Evolutionary conservation across 2,797 vertebrate species (phyloP).

Genomic region (Danio aesculapii): DNA sequence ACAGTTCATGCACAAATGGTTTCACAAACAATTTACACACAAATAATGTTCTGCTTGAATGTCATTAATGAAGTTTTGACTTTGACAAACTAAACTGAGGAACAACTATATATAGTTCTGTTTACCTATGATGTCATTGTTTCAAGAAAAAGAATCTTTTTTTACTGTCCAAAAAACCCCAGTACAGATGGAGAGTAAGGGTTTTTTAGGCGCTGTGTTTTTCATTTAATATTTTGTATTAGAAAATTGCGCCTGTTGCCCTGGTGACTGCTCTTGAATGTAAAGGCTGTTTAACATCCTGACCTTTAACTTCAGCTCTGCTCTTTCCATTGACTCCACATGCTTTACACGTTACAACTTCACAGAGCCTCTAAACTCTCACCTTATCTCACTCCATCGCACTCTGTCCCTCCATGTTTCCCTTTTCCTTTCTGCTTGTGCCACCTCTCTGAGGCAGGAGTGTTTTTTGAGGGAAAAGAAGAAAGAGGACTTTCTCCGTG

Average conservation of each 20-base stretch:
- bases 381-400: constrained; percentile 42
- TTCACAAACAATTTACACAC: neutral
- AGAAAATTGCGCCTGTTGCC: constrained; percentile 54
- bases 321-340: constrained; percentile 11
- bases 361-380: constrained; percentile 6
- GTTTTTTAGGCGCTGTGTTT: constrained; percentile 35
- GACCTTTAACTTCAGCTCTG: constrained; percentile 42
- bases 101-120: neutral
- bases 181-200: neutral
- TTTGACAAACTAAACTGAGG: neutral
- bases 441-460: constrained; percentile 48
- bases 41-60: neutral
- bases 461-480: constrained; percentile 26
- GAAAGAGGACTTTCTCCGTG: constrained; percentile 47
- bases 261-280: constrained; percentile 55
- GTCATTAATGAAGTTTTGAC: neutral
- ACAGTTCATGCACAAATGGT: neutral
- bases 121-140: constrained; percentile 30
- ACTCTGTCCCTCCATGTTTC: constrained; percentile 30
- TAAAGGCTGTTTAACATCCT: constrained; percentile 53
- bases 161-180: neutral
- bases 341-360: constrained; percentile 7
- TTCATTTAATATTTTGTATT: constrained; percentile 45
- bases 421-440: constrained; percentile 58
- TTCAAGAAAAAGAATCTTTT: constrained; percentile 23